phyloP scores from a whole-genome alignment of 1,140 invertebrate species.

The Bombus consobrinus region DNA sequence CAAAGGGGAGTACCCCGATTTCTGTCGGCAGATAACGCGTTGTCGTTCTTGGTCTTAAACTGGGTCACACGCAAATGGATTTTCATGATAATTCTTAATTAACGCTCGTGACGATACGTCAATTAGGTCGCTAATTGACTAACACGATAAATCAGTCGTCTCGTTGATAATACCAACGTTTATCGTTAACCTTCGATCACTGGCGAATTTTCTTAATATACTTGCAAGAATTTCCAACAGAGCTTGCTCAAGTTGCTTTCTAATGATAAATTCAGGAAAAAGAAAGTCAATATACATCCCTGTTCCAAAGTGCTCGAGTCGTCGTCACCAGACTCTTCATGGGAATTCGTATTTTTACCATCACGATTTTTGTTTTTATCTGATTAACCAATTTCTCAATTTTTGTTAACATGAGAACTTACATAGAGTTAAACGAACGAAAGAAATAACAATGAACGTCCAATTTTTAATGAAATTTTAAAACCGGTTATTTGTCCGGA shows the following conservation, averaged over 20 bases:
- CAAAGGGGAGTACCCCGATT: constrained; percentile 54
- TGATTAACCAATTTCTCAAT: too few species aligned
- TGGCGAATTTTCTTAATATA: not conserved
- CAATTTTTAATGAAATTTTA: too few species aligned
- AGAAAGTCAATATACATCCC: too few species aligned
- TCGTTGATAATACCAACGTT: not conserved
- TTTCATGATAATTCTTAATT: constrained; percentile 33
- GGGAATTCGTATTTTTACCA: not conserved
- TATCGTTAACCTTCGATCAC: not conserved
- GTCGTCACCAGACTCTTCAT: not conserved
- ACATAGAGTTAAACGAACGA: too few species aligned
- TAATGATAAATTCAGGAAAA: not conserved
- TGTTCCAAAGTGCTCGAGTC: too few species aligned
- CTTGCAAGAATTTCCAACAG: not conserved
- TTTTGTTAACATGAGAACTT: too few species aligned
- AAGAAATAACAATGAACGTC: too few species aligned
- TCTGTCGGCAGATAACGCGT: constrained; percentile 19
- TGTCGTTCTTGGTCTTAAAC: constrained; percentile 13
- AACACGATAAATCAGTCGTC: not conserved
- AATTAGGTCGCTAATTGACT: constrained; percentile 9
- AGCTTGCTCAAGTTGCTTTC: not conserved
- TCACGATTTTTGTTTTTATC: too few species aligned
- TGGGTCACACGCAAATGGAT: constrained; percentile 45
- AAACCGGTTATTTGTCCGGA: too few species aligned
- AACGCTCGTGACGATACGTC: not conserved